These are phyloP conservation scores for Hippocampus barbouri DNA, from an alignment of 2,113 vertebrate species.

Conservation along the genomic window DNA sequence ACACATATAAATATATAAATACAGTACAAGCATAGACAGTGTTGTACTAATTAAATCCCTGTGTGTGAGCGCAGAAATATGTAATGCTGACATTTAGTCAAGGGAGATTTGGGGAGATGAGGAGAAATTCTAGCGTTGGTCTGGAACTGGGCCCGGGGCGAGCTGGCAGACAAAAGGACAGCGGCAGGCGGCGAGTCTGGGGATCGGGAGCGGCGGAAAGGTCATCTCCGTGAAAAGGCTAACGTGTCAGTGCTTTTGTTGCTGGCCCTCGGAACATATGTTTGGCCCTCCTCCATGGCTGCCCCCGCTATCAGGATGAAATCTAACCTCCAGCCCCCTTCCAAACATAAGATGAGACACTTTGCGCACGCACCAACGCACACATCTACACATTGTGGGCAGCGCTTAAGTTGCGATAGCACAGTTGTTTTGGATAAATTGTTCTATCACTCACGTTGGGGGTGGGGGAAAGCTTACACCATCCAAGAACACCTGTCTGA, in stretches of 20 bases:
- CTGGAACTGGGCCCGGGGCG: slow-evolving; percentile 73
- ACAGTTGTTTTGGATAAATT: slow-evolving; percentile 66
- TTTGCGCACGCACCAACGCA: slow-evolving; percentile 16
- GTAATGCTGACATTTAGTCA: slow-evolving; percentile 98
- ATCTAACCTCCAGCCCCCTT: slow-evolving; percentile 64
- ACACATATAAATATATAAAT: not conserved
- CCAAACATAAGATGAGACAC: slow-evolving; percentile 42
- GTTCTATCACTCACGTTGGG: slow-evolving; percentile 48
- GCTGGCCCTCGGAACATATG: slow-evolving; percentile 74
- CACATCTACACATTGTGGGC: slow-evolving; percentile 27
- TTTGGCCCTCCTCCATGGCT: slow-evolving; percentile 69
- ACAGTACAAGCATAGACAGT: slow-evolving; percentile 18
- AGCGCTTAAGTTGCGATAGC: slow-evolving; percentile 58
- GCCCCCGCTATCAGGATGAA: slow-evolving; percentile 71
- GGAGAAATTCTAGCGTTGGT: slow-evolving; percentile 88
- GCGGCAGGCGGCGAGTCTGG: slow-evolving; percentile 66
- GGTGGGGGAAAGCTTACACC: slow-evolving; percentile 32
- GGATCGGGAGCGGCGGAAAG: slow-evolving; percentile 79
- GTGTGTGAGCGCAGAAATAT: slow-evolving; percentile 84
- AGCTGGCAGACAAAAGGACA: slow-evolving; percentile 91
- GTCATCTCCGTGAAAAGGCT: slow-evolving; percentile 85
- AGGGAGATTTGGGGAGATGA: slow-evolving; percentile 90
- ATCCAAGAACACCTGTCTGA: slow-evolving; percentile 54
- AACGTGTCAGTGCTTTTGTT: slow-evolving; percentile 79
- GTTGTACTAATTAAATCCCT: slow-evolving; percentile 89